Evolutionary conservation across 1,140 invertebrate species (phyloP).

Genomic region (Drosophila repleta): DNA sequence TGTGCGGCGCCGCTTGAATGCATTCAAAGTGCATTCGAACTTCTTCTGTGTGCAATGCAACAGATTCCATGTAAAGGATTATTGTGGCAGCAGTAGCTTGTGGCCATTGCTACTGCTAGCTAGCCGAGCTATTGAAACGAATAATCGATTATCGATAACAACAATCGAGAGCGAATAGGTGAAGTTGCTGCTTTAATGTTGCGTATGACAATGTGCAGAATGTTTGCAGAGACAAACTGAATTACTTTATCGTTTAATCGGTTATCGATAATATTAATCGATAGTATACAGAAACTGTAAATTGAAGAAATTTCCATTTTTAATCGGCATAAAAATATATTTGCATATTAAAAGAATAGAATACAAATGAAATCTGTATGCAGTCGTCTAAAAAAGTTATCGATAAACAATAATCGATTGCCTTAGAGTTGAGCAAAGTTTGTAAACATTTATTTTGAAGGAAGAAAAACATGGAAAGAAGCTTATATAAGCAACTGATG

Average conservation of each 20-base stretch:
- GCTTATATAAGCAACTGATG: no score
- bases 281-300: not conserved
- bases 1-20: constrained; percentile 48
- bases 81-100: not conserved
- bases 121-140: not conserved
- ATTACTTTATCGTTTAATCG: not conserved
- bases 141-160: constrained; percentile 7
- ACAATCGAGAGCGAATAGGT: not conserved
- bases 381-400: not conserved
- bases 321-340: no score
- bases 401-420: not conserved
- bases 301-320: no score
- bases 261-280: constrained; percentile 2
- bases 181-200: not conserved
- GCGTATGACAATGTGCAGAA: not conserved
- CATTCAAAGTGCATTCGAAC: constrained; percentile 67
- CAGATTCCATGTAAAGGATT: constrained; percentile 24
- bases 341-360: no score
- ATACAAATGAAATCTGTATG: no score
- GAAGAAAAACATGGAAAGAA: no score
- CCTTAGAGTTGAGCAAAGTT: no score
- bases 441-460: no score
- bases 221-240: not conserved
- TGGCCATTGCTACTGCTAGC: not conserved
- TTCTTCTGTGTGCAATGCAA: constrained; percentile 48